Evolutionary conservation across 2,113 vertebrate species (phyloP).

Genomic region (Phaethon lepturus): DNA sequence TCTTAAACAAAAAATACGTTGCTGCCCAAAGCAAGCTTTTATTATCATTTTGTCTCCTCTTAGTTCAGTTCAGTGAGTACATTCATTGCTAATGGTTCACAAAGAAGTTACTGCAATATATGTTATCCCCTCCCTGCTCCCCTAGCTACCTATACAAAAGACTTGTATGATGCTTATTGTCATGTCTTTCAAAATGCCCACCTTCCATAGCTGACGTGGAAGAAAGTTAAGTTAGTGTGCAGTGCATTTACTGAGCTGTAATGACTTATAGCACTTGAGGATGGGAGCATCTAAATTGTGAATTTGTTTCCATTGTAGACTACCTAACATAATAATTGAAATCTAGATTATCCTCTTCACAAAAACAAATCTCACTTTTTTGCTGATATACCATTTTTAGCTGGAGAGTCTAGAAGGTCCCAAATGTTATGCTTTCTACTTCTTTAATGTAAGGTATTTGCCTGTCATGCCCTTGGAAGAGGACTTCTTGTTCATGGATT

Average conservation of each 20-base stretch:
- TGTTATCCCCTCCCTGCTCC: neutral
- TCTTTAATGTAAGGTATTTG: neutral
- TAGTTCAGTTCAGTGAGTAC: slow-evolving; percentile 24
- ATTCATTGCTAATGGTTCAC: neutral
- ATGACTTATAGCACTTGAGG: neutral
- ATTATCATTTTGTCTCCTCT: neutral
- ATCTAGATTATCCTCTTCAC: neutral
- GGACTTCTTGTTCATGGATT: slow-evolving; percentile 15
- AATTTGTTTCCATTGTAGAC: neutral
- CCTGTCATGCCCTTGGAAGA: slow-evolving; percentile 33
- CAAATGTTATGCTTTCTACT: neutral
- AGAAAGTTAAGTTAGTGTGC: neutral
- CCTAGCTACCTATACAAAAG: neutral
- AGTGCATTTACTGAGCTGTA: neutral
- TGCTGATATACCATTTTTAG: neutral
- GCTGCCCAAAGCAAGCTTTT: slow-evolving; percentile 31
- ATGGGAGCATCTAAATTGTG: neutral
- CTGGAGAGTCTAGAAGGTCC: neutral
- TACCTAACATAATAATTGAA: neutral
- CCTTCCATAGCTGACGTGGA: neutral
- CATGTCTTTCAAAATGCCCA: neutral
- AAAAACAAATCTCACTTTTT: neutral
- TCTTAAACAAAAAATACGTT: neutral
- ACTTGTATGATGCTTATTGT: neutral
- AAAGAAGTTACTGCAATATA: neutral